These are phyloP conservation scores for Drosophila simulans DNA, from an alignment of 1,140 invertebrate species.

Conservation along the genomic window DNA sequence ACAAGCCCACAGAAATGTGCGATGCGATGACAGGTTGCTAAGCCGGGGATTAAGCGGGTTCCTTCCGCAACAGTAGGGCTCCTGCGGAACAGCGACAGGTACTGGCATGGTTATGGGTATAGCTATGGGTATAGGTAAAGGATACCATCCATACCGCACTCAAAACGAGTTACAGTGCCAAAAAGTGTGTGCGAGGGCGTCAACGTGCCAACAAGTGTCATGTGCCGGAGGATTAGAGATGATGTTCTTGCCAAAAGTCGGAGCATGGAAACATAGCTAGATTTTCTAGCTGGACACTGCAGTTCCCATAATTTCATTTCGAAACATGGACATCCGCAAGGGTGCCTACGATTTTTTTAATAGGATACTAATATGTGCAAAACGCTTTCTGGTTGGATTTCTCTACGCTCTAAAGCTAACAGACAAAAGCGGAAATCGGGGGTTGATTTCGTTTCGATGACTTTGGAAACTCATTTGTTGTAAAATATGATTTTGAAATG, in stretches of 20 bases:
- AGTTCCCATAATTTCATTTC: background rate
- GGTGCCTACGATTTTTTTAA: background rate
- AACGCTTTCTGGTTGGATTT: conserved; percentile 7
- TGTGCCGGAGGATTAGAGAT: conserved; percentile 43
- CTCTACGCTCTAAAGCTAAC: background rate
- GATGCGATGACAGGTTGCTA: conserved; percentile 64
- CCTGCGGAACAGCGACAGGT: conserved; percentile 4
- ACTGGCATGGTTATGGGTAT: background rate
- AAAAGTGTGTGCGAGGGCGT: conserved; percentile 70
- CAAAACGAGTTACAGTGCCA: conserved; percentile 75
- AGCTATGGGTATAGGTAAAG: no score
- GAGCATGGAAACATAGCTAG: background rate
- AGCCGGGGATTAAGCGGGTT: conserved; percentile 58
- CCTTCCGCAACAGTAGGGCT: conserved; percentile 35
- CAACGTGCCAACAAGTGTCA: conserved; percentile 83
- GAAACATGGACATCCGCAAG: background rate
- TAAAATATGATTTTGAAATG: background rate
- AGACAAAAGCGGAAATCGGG: background rate
- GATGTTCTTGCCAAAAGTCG: background rate
- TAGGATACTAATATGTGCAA: background rate
- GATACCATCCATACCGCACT: conserved; percentile 28
- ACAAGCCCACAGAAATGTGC: conserved; percentile 70
- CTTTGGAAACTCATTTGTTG: background rate
- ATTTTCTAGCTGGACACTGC: background rate
- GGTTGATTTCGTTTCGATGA: background rate